Percentiles rank a stretch among this genome's conserved stretches.
These are phyloP conservation scores for Piprites chloris DNA, from an alignment of 2,113 vertebrate genomes.

Conservation along the genomic window DNA sequence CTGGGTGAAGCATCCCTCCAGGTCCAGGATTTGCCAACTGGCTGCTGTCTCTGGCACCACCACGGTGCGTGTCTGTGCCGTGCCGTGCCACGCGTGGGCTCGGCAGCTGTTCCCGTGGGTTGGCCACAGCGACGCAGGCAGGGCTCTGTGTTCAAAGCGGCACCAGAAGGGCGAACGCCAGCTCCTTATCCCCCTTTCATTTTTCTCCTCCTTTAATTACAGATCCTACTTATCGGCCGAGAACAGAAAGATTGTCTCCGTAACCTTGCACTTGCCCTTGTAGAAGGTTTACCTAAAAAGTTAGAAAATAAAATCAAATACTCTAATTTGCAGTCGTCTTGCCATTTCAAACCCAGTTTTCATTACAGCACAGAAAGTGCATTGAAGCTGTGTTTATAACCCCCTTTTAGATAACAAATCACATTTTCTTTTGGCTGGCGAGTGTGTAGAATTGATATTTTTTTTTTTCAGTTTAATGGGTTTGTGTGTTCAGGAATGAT, in stretches of 20 bases:
- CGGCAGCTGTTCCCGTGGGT: background rate
- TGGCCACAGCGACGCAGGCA: background rate
- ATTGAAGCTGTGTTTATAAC: constrained; percentile 77
- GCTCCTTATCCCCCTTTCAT: constrained; percentile 51
- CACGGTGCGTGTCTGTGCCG: rapidly evolving
- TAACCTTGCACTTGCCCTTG: constrained; percentile 73
- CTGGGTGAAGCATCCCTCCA: background rate
- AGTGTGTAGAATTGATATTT: constrained; percentile 80
- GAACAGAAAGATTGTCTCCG: constrained; percentile 24
- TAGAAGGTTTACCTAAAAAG: constrained; percentile 70
- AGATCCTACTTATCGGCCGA: constrained; percentile 59
- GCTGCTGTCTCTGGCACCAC: rapidly evolving
- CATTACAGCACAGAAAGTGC: constrained; percentile 74
- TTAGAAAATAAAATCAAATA: constrained; percentile 67
- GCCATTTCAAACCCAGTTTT: constrained; percentile 71
- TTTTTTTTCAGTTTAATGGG: constrained; percentile 79
- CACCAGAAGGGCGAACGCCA: background rate
- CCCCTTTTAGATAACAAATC: constrained; percentile 80
- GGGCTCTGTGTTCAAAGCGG: constrained; percentile 43
- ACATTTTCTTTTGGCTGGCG: constrained; percentile 78
- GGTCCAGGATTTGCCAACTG: background rate
- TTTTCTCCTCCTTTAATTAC: constrained; percentile 68
- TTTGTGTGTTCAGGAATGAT: constrained; percentile 92
- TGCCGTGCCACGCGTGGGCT: rapidly evolving
- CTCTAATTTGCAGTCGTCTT: constrained; percentile 77